Evolutionary conservation across 2,888 invertebrate genomes (phyloP), one percentile per base, ranked within the genome.

Genomic region (Punctoribates punctum): DNA sequence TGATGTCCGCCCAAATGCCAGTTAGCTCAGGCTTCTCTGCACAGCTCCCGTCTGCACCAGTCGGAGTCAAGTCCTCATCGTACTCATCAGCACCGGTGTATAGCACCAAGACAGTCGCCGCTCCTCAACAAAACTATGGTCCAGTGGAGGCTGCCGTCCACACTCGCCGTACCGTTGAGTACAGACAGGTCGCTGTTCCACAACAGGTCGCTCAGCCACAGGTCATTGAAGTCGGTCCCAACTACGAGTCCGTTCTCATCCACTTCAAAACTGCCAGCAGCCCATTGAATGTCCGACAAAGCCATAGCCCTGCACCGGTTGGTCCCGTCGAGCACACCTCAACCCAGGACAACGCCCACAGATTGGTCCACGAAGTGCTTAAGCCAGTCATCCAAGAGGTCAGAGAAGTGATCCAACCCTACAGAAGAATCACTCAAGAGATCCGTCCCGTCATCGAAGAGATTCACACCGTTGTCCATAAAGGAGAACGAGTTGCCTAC

Each of bases 351-450:
- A 20, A 60, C 4, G 4, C 60, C 3, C 60, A 60, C 60, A 1
- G 60, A 13, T 11, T 60, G 60, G 60, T 60, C 27, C 20, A 60
- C 27, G 60, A 60, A 60, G 29, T 60, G 27, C 3, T 29, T 15
- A 60, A 60, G 27, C 60, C 60, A 9, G 29, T 60, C 60, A 60
- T 60, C 25, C 60, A 60, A 60, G 60, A 60, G 27, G 60, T 60
- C 60, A 25, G 60, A 27, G 60, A 60, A 29, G 27, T 60, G 27
- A 60, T 60, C 15, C 60, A 60, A 15, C 60, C 60, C 60, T 60
- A 60, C 60, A 25, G 60, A 60, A 25, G 60, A 27, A 25, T 60
- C 27, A 60, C 60, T 3, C 60, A 60, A 60, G 60, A 60, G 60
- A 60, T 60, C 60, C 60, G 60, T 13, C 60, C 60, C 9, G 60